phyloP scores from a whole-genome alignment of 2,888 invertebrate species.

The Uropetala carovei region DNA sequence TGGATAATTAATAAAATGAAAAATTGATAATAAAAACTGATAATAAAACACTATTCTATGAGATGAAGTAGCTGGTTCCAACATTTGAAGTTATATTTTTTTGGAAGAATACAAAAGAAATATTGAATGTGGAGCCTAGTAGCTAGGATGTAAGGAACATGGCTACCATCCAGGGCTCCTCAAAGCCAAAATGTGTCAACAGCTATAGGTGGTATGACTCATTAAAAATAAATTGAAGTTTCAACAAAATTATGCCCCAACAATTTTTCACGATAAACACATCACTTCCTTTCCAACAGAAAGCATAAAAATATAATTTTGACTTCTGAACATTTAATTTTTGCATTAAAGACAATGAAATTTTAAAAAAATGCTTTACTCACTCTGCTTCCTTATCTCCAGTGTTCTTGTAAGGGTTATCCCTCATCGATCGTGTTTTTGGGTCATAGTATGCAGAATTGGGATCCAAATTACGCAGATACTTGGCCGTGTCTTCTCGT shows the following conservation, averaged over 20 bases:
- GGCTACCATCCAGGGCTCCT: neutral
- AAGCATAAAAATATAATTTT: no score
- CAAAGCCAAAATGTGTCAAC: no score
- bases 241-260: neutral
- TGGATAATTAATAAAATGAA: no score
- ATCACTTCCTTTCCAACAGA: neutral
- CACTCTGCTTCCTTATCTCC: constrained; percentile 78
- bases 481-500: constrained; percentile 99
- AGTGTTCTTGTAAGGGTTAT: constrained; percentile 89
- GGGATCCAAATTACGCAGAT: constrained; percentile 95
- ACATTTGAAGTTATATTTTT: no score
- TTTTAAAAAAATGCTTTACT: constrained; percentile 71
- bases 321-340: no score
- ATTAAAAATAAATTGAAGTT: no score
- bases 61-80: no score
- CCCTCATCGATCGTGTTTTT: constrained; percentile 98
- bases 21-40: no score
- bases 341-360: neutral
- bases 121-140: no score
- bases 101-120: neutral
- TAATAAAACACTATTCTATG: no score
- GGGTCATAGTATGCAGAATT: constrained; percentile 99
- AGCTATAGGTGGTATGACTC: no score
- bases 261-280: neutral
- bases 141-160: neutral